Base-by-base conservation (phyloP, 2,113 vertebrate genomes). In the Brachyistius frenatus region DNA sequence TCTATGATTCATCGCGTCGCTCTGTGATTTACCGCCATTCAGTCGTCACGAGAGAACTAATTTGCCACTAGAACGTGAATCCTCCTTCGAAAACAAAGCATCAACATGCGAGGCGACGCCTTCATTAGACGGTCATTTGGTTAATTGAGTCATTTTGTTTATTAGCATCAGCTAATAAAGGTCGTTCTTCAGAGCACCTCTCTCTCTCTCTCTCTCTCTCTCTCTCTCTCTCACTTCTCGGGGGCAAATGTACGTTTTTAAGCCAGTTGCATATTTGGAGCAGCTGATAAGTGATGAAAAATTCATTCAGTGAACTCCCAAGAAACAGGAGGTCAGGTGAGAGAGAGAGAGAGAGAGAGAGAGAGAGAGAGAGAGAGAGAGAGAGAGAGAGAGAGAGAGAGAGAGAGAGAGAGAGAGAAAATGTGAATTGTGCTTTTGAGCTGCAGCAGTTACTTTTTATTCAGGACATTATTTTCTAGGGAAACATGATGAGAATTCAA, bases 31-130 rank as follows among this genome's bases (percentile, higher is more conserved):
- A 80, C 50, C 75, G 76, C 14, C 71, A 86, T 55, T 83, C 61
- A 71, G 78, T 78, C 65, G 65, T 80, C 86, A 67, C 68, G 72
- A 13, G 53, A 82, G 78, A 85, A 86, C 76, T 80, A 67, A 75
- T 86, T 65, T 50, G 23, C 68, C 68, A 72, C 81, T 73, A 85
- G 87, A 71, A 92, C 75, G 78, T 83, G 89, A 89, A 92, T 86
- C 71, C 67, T 73, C 53, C 41, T 14, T 39, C 3, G 7, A 75
- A 81, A 82, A 78, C 55, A 77, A 63, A 81, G 62, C 66, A 84
- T 87, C 67, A 83, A 55, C 36, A 66, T 90, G 79, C 46, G 5
- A 46, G 73, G 36, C 13, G 32, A 71, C 7, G 57, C 63, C 16
- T 57, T 57, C 16, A 30, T 72, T 73, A 86, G 58, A 61, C 4